Evolutionary conservation across 2,888 invertebrate genomes (phyloP), one percentile per base, ranked within the genome.

Genomic region (Smittia aterrima): DNA sequence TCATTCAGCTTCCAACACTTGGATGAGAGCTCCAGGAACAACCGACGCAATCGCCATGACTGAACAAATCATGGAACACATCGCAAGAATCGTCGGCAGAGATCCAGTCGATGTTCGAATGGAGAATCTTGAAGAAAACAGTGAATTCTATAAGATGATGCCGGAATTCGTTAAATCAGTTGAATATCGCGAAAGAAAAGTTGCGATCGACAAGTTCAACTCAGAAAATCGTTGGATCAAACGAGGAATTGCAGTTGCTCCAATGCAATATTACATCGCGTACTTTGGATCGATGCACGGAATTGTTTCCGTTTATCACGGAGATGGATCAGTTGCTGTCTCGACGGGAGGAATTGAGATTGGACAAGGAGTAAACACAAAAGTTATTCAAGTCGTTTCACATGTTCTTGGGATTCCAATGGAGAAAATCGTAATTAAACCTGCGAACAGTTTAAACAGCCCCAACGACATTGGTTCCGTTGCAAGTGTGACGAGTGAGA

Each of bases 1-100:
- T 0, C 89, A 91, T 77, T 82, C 85, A 1, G 85, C 90, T 1
- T 83, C 86, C 1, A 89, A 88, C 77, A 90, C 90, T 0, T 72
- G 72, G 72, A 72, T 72, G 72, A 32, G 91, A 77, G 83, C 85
- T 3, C 87, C 75, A 84, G 85, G 82, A 1, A 81, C 83, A 1
- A 79, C 82, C 1, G 84, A 85, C 77, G 84, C 79, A 9, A 75
- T 84, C 0, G 82, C 79, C 1, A 78, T 81, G 75, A 79, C 80
- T 24, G 85, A 86, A 76, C 79, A 79, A 74, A 79, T 85, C 4
- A 84, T 86, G 84, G 85, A 85, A 20, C 84, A 85, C 75, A 83
- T 85, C 75, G 82, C 85, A 0, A 78, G 53, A 54, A 78, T 75
- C 1, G 74, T 82, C 9, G 80, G 81, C 16, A 83, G 81, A 75